Base-by-base conservation (phyloP, 2,113 vertebrate species). In the Tychaedon coryphoeus region DNA sequence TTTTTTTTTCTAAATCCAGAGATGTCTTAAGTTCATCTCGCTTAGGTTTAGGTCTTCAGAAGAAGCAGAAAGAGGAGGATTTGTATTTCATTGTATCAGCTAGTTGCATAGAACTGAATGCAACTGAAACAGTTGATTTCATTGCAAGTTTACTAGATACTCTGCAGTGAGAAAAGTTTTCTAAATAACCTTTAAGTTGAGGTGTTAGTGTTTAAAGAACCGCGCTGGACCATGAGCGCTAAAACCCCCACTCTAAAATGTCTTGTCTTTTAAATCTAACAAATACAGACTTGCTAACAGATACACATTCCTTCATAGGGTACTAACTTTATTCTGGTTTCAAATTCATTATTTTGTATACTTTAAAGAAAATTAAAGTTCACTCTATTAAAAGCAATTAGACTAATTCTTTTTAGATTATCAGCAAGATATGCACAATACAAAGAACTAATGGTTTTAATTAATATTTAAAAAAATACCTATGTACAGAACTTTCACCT, bases 241-340 rank as follows among this genome's bases (percentile, higher is more conserved):
- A 26, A 73, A 79, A 48, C 2, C 5, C 4, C 16, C 2, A 9
- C 19, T 76, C 83, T 15, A 43, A 58, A 79, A n/a, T 2, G 4
- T 65, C 19, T 74, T 62, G 11, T 74, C 10, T 57, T 72, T 45
- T 22, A 88, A 83, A 89, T 18, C 19, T 54, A 50, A 17, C 8
- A 77, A 77, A 94, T 34, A 70, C 19, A 72, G 34, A 62, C 45
- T 84, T 86, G 38, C 15, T 90, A 83, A 65, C 9, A 86, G 10
- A 65, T 19, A 28, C 1, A 18, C 4, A 25, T 51, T 54, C 36
- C 33, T 92, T 90, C 43, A 43, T 2, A 51, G 36, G 7, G 8
- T 28, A 47, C 13, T 77, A 76, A 29, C n/a, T 75, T 91, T 53
- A 90, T 47, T 76, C 50, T 64, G 28, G 9, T 71, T 86, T 91